Conservation (phyloP, 2,888 invertebrate genomes). For the Drosophila testacea region DNA sequence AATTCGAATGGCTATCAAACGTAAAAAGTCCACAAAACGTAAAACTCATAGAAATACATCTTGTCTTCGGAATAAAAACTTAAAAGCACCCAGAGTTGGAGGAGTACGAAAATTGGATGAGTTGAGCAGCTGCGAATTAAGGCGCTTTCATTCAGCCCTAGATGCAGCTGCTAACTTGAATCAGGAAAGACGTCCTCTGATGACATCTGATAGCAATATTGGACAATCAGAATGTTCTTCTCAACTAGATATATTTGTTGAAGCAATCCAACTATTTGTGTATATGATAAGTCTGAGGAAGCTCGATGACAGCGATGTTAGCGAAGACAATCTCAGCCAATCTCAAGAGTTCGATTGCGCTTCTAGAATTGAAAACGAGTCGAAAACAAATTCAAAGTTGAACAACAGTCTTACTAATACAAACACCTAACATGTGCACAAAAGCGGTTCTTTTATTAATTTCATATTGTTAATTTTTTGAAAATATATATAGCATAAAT, state of each 20-base stretch:
- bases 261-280: neutral
- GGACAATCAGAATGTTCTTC: neutral
- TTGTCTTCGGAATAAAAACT: neutral
- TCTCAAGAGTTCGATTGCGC: neutral
- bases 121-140: neutral
- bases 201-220: too few relatives aligned
- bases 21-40: neutral
- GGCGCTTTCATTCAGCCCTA: constrained; percentile 1
- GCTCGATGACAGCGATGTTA: neutral
- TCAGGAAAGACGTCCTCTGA: neutral
- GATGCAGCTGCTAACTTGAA: constrained; percentile 6
- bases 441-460: too few relatives aligned
- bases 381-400: too few relatives aligned
- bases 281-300: neutral
- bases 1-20: neutral
- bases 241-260: neutral
- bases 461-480: too few relatives aligned
- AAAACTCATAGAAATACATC: neutral
- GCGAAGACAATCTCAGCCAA: neutral
- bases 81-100: neutral
- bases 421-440: too few relatives aligned
- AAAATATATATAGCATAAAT: too few relatives aligned
- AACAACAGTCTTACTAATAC: too few relatives aligned
- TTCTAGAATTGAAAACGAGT: too few relatives aligned
- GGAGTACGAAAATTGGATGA: neutral